Conservation (phyloP, 2,888 invertebrate genomes). For the Argyra leucocephala region DNA sequence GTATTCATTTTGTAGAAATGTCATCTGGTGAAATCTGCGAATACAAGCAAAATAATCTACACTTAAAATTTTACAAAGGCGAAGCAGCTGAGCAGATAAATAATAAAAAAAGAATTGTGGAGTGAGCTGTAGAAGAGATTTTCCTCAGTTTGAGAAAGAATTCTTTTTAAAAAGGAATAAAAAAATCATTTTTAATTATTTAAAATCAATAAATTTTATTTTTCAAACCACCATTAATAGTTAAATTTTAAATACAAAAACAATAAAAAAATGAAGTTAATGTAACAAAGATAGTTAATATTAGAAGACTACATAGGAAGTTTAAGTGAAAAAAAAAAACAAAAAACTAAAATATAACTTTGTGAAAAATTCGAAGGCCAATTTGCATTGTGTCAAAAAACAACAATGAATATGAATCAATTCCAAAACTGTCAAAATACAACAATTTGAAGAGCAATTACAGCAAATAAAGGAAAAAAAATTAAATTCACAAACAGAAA, state of each 20-base stretch:
- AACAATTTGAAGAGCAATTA: not conserved
- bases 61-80: not conserved
- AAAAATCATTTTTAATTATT: not conserved
- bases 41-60: not conserved
- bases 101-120: not conserved
- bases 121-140: not conserved
- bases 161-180: not conserved
- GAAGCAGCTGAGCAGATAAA: conserved; percentile 6
- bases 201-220: not conserved
- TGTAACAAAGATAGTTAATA: not conserved
- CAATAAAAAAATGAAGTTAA: not conserved
- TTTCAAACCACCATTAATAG: not conserved
- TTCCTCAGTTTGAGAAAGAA: conserved; percentile 2
- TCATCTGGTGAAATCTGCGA: not conserved
- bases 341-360: not conserved
- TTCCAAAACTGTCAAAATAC: conserved; percentile 1
- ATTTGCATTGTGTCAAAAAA: conserved; percentile 6
- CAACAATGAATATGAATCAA: conserved; percentile 6
- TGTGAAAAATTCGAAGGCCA: conserved; percentile 6
- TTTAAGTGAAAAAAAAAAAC: not conserved
- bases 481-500: not conserved
- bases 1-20: not conserved
- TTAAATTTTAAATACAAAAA: not conserved
- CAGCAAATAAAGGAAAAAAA: not conserved
- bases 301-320: not conserved